phyloP scores from a whole-genome alignment of 1,140 invertebrate genomes.

The Lasioglossum albipes region DNA sequence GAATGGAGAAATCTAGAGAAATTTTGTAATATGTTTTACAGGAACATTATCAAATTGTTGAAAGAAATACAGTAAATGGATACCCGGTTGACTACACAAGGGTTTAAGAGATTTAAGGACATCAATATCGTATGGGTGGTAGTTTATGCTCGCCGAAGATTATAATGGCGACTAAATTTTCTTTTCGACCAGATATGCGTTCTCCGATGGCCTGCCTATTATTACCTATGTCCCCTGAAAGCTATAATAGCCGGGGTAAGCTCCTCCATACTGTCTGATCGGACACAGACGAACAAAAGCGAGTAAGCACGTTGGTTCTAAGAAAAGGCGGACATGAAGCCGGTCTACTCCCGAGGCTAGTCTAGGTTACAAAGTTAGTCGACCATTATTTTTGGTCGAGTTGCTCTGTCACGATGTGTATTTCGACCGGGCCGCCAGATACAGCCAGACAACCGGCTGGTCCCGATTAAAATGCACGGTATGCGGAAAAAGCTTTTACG shows the following conservation, averaged over 20 bases:
- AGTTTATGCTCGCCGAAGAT: no score
- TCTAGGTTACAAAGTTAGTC: constrained; percentile 51
- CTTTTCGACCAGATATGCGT: no score
- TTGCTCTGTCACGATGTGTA: constrained; percentile 27
- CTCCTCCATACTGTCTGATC: constrained; percentile 12
- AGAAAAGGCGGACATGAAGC: constrained; percentile 41
- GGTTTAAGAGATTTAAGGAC: no score
- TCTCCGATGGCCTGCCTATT: no score
- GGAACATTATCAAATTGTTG: no score
- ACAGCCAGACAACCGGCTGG: constrained; percentile 8
- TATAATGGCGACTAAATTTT: no score
- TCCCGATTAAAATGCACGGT: constrained; percentile 36
- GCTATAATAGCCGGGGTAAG: not conserved
- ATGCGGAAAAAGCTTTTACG: constrained; percentile 25
- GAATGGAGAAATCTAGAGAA: no score
- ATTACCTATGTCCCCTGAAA: not conserved
- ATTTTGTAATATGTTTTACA: no score
- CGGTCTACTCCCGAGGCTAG: constrained; percentile 30
- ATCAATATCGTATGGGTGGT: no score
- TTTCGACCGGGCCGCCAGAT: constrained; percentile 20
- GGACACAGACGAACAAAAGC: constrained; percentile 21
- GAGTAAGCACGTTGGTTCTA: constrained; percentile 23
- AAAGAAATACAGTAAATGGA: no score
- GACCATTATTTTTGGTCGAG: constrained; percentile 51
- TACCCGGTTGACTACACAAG: no score